phyloP scores from a whole-genome alignment of 2,113 vertebrate species.

The Cariama cristata region DNA sequence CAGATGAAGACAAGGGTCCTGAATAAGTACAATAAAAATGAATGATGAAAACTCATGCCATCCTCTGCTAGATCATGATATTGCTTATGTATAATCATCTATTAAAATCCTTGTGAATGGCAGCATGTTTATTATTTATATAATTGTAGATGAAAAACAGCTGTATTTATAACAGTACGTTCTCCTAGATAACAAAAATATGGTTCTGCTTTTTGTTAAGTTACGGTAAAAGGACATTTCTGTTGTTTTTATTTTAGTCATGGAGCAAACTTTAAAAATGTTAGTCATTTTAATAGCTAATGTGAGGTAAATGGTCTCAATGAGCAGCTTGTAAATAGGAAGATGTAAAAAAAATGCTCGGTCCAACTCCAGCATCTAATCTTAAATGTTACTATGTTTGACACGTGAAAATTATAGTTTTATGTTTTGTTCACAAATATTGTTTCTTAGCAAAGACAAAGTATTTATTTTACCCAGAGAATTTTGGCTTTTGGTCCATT shows the following conservation, averaged over 20 bases:
- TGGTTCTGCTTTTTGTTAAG: slow-evolving; percentile 71
- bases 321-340: slow-evolving; percentile 63
- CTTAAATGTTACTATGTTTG: slow-evolving; percentile 61
- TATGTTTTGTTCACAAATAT: slow-evolving; percentile 66
- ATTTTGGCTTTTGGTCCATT: slow-evolving; percentile 66
- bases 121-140: slow-evolving; percentile 75
- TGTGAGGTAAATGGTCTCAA: slow-evolving; percentile 60
- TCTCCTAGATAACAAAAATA: slow-evolving; percentile 61
- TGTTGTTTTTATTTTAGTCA: slow-evolving; percentile 58
- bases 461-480: slow-evolving; percentile 59
- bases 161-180: slow-evolving; percentile 70
- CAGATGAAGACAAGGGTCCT: slow-evolving; percentile 84
- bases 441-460: slow-evolving; percentile 66
- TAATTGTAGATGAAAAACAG: slow-evolving; percentile 69
- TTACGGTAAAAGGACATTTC: slow-evolving; percentile 54
- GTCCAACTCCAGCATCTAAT: slow-evolving; percentile 46
- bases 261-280: slow-evolving; percentile 63
- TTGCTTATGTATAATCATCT: slow-evolving; percentile 57
- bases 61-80: neutral
- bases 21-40: slow-evolving; percentile 72
- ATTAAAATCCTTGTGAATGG: slow-evolving; percentile 54
- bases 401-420: slow-evolving; percentile 63
- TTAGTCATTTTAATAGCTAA: slow-evolving; percentile 68
- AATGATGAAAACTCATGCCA: neutral
- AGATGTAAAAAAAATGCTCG: slow-evolving; percentile 32